phyloP scores from a whole-genome alignment of 2,888 invertebrate genomes.

The Cosmia pyralina region DNA sequence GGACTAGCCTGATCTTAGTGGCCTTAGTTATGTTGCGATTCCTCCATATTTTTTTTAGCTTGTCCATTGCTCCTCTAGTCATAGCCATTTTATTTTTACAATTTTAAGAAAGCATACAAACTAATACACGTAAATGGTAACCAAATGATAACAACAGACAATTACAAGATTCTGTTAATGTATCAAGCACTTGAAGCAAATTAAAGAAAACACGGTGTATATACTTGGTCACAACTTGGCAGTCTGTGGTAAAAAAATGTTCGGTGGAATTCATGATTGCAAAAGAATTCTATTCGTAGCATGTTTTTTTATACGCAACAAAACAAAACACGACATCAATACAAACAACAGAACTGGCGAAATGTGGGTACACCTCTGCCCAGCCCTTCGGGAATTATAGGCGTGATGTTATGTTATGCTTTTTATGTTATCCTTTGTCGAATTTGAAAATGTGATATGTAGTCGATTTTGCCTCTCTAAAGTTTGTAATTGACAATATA shows the following conservation, averaged over 20 bases:
- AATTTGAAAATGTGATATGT: conserved; percentile 30
- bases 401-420: not conserved
- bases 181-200: too few species aligned
- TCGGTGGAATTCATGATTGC: not conserved
- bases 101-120: too few species aligned
- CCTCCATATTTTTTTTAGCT: too few species aligned
- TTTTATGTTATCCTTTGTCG: not conserved
- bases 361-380: not conserved
- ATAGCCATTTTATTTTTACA: too few species aligned
- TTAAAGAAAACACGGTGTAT: too few species aligned
- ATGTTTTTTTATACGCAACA: not conserved
- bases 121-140: too few species aligned
- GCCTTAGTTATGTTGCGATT: too few species aligned
- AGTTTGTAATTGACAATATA: conserved; percentile 39
- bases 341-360: not conserved
- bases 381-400: not conserved
- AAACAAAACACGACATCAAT: not conserved
- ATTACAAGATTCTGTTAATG: too few species aligned
- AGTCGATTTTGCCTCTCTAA: conserved; percentile 19
- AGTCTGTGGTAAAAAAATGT: not conserved
- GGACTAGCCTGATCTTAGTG: too few species aligned
- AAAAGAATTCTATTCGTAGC: not conserved
- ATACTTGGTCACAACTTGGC: not conserved
- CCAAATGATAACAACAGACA: too few species aligned
- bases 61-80: too few species aligned